These are phyloP conservation scores for Merluccius polli DNA, from an alignment of 2,797 vertebrate species.

Conservation along the genomic window DNA sequence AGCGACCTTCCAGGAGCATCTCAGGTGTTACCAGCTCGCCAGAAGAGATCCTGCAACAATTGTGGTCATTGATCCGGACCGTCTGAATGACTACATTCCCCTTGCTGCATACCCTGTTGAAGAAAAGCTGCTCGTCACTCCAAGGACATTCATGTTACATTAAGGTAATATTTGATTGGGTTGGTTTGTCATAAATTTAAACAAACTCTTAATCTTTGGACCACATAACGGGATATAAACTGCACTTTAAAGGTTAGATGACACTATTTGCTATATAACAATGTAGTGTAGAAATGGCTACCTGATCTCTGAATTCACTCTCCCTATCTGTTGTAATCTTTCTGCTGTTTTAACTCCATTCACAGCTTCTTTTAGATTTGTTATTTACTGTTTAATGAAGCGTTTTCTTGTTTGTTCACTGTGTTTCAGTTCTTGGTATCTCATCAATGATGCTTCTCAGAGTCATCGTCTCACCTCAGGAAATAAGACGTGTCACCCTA, in stretches of 20 bases:
- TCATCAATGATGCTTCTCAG: conserved; percentile 13
- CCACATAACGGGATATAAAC: too few species aligned
- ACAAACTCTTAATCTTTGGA: background rate
- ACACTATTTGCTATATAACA: too few species aligned
- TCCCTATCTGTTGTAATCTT: too few species aligned
- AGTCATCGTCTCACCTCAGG: conserved; percentile 25
- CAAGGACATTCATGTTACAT: conserved; percentile 33
- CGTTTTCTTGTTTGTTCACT: conserved; percentile 2
- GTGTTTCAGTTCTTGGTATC: conserved; percentile 17
- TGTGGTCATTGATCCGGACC: conserved; percentile 9
- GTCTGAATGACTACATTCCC: conserved; percentile 33
- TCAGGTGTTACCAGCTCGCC: conserved; percentile 12
- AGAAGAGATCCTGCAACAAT: background rate
- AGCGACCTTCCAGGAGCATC: conserved; percentile 1
- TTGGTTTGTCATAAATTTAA: background rate
- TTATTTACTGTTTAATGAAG: background rate
- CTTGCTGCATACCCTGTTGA: conserved; percentile 27
- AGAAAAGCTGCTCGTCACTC: conserved; percentile 36
- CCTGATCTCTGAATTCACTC: too few species aligned
- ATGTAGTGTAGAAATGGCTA: too few species aligned
- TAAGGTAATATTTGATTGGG: conserved; percentile 26
- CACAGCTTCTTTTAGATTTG: background rate
- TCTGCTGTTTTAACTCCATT: background rate
- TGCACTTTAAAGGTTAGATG: too few species aligned
- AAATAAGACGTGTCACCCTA: conserved; percentile 17